Conservation (phyloP, 1,140 invertebrate genomes). For the Ylistrum balloti region DNA sequence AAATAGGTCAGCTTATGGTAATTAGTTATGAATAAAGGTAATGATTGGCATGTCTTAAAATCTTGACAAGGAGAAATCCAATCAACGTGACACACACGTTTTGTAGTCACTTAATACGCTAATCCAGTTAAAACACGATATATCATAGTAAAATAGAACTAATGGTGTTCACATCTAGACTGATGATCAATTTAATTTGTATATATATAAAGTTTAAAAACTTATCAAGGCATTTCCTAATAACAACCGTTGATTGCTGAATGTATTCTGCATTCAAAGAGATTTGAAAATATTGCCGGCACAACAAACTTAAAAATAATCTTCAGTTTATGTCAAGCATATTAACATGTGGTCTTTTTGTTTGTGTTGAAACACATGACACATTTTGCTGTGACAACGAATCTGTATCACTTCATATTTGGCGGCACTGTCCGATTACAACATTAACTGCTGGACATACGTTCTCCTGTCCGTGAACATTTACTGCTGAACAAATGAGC, state of each 20-base stretch:
- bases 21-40: background rate
- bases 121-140: too few relatives aligned
- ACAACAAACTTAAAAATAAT: too few relatives aligned
- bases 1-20: slow-evolving; percentile 11
- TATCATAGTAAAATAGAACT: too few relatives aligned
- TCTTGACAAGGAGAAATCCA: background rate
- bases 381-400: background rate
- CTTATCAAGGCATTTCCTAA: too few relatives aligned
- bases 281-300: background rate
- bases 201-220: too few relatives aligned
- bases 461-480: background rate
- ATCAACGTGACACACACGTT: background rate
- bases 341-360: too few relatives aligned
- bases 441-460: background rate
- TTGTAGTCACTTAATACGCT: background rate
- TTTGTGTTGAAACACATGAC: too few relatives aligned
- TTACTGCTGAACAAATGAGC: too few relatives aligned
- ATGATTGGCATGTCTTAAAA: background rate
- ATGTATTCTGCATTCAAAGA: too few relatives aligned
- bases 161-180: too few relatives aligned
- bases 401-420: background rate
- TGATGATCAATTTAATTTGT: background rate
- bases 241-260: too few relatives aligned
- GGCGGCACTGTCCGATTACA: background rate
- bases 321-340: too few relatives aligned